A percentile compares a stretch with the other conserved stretches of the same genome.
These are phyloP conservation scores for Brachionus koreanus DNA, from an alignment of 1,140 invertebrate species.

Conservation along the genomic window DNA sequence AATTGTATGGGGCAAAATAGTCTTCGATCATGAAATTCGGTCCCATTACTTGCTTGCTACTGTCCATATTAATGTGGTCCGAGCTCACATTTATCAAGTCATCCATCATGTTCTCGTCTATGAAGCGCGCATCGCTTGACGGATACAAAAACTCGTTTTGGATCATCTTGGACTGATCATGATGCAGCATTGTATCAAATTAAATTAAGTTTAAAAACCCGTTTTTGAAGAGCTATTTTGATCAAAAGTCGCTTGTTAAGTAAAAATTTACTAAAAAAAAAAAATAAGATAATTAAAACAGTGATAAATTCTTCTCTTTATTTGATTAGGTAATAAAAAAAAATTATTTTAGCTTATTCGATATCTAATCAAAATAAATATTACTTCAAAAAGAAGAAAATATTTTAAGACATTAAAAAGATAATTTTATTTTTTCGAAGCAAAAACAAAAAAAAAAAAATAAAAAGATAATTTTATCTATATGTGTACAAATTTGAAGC, in stretches of 20 bases:
- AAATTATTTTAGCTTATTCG: background rate
- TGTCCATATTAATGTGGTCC: background rate
- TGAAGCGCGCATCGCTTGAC: background rate
- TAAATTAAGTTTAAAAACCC: background rate
- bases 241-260: background rate
- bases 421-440: background rate
- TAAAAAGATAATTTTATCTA: background rate
- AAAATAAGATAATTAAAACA: conserved; percentile 1
- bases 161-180: conserved; percentile 1
- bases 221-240: background rate
- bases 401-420: conserved; percentile 36
- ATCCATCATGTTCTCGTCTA: background rate
- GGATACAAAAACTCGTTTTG: background rate
- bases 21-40: background rate
- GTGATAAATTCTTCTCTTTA: background rate
- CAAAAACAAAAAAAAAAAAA: background rate
- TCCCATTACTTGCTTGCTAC: background rate
- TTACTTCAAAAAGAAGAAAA: background rate
- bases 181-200: conserved; percentile 22
- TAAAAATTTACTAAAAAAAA: background rate
- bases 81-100: background rate
- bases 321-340: conserved; percentile 33
- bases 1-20: background rate
- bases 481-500: conserved; percentile 22
- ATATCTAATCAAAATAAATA: conserved; percentile 15